Conservation (phyloP, 2,113 vertebrate genomes). For the Pantherophis guttatus region DNA sequence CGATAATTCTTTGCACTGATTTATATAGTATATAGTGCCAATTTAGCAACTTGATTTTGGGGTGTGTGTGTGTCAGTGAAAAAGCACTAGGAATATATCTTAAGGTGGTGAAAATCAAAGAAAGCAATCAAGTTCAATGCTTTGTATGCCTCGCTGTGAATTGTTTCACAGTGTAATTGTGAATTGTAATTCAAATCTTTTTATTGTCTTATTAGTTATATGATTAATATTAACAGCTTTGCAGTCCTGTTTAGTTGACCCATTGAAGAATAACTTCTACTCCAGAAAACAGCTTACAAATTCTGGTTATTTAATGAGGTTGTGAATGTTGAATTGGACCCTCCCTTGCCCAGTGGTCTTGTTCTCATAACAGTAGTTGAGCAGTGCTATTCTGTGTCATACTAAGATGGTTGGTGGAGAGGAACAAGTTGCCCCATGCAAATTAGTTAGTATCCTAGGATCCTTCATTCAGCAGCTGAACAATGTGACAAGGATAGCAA, state of each 20-base stretch:
- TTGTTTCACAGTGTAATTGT: background rate
- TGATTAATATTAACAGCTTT: background rate
- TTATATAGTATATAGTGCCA: background rate
- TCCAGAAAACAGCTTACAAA: background rate
- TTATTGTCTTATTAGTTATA: background rate
- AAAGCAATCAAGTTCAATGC: background rate
- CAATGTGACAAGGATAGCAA: background rate
- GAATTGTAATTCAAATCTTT: background rate
- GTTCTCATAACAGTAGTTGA: background rate
- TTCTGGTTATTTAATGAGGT: background rate
- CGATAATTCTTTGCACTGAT: background rate
- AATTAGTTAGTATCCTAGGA: background rate
- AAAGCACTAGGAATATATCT: background rate
- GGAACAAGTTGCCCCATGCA: background rate
- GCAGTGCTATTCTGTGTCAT: background rate
- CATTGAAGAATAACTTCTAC: background rate
- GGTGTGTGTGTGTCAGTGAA: background rate
- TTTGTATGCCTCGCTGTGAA: background rate
- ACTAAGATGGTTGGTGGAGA: background rate
- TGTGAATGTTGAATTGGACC: background rate
- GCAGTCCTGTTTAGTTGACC: conserved; percentile 1
- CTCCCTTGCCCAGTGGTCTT: fast-evolving
- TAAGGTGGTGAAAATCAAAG: background rate
- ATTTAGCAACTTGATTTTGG: background rate
- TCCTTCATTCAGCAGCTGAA: background rate